phyloP scores from a whole-genome alignment of 2,888 invertebrate species.

The Polymixis flavicincta region DNA sequence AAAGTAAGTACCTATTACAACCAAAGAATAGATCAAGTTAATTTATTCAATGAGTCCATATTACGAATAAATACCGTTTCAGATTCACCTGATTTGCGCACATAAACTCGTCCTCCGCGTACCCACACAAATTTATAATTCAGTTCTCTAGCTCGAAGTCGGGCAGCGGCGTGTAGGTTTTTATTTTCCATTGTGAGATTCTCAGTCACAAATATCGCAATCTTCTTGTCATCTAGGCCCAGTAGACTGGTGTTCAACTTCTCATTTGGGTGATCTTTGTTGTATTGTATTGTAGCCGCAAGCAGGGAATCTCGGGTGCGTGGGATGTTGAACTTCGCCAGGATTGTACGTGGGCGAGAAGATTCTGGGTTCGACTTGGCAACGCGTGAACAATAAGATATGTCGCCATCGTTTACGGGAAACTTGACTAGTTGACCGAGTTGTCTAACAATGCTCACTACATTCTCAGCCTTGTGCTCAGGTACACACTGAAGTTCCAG shows the following conservation, averaged over 20 bases:
- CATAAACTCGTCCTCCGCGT: not conserved
- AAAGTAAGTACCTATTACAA: no score
- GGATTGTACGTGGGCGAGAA: no score
- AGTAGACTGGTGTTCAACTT: not conserved
- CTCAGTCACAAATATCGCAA: constrained; percentile 1
- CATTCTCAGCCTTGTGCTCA: constrained; percentile 4
- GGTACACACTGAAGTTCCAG: constrained; percentile 2
- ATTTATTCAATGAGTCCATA: not conserved
- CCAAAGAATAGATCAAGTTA: no score
- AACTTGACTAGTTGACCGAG: constrained; percentile 1
- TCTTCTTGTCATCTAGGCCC: not conserved
- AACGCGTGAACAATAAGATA: no score
- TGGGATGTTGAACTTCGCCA: no score
- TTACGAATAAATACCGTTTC: not conserved
- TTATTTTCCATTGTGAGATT: not conserved
- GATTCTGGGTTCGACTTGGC: no score
- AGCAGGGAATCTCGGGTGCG: not conserved
- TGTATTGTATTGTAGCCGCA: not conserved
- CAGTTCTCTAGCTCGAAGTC: not conserved
- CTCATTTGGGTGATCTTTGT: constrained; percentile 3
- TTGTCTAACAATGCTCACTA: not conserved
- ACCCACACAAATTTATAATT: constrained; percentile 1
- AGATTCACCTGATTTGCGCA: constrained; percentile 4
- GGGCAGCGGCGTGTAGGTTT: not conserved
- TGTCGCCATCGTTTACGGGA: not conserved